A percentile compares a stretch with the other conserved stretches of the same genome.
phyloP scores from a whole-genome alignment of 37 sponge, comb jelly and placozoan genomes.

The Chondrosia reniformis region DNA sequence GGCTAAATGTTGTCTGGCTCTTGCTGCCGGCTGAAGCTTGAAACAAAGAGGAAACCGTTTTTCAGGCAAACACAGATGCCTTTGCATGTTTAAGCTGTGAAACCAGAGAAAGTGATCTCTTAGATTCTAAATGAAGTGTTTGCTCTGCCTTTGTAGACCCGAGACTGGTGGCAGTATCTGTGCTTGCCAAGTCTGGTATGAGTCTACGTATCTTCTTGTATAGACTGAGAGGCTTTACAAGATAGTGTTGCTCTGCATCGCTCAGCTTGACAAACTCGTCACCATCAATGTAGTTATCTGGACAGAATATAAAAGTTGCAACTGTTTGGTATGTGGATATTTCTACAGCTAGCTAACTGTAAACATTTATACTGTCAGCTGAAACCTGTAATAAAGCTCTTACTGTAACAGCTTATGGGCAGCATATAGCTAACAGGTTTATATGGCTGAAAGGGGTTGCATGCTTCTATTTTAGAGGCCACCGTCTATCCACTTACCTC shows the following conservation, averaged over 20 bases:
- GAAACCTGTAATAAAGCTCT: neutral
- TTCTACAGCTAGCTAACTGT: neutral
- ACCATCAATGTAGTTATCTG: conserved; percentile 11
- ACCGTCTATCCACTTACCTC: conserved; percentile 1
- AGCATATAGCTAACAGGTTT: neutral
- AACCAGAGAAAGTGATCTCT: neutral
- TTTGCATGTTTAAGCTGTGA: conserved; percentile 4
- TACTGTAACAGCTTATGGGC: neutral
- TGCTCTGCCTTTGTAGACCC: neutral
- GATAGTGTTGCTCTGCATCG: neutral
- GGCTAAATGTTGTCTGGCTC: neutral
- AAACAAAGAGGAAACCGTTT: conserved; percentile 14
- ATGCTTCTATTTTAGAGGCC: neutral
- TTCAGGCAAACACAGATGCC: conserved; percentile 1
- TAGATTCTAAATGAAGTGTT: neutral
- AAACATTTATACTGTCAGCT: neutral
- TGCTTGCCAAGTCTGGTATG: neutral
- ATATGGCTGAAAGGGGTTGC: neutral
- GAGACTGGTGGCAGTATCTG: neutral
- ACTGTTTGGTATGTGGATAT: neutral
- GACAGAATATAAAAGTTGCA: neutral
- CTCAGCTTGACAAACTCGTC: neutral
- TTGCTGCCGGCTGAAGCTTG: neutral
- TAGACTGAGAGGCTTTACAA: neutral
- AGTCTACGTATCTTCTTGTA: neutral